Evolutionary conservation across 2,113 vertebrate genomes (phyloP).

Genomic region (Myiopsitta monachus): DNA sequence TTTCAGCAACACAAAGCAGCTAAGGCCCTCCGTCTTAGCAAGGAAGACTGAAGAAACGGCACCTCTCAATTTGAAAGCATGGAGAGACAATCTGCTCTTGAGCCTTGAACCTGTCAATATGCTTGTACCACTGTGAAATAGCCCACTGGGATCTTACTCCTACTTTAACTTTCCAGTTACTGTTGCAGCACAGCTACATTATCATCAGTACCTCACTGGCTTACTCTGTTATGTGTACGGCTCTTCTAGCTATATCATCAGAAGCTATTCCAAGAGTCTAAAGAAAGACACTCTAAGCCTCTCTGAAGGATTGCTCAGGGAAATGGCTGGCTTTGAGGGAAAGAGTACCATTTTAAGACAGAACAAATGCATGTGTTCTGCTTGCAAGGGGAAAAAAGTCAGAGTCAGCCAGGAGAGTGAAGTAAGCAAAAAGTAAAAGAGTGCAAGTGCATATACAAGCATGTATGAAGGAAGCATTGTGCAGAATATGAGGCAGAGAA

Average conservation of each 20-base stretch:
- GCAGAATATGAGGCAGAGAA: not conserved
- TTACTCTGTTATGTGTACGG: not conserved
- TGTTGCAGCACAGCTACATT: not conserved
- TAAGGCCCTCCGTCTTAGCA: not conserved
- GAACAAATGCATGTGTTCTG: not conserved
- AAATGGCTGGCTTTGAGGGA: not conserved
- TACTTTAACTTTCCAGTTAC: not conserved
- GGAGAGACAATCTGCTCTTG: not conserved
- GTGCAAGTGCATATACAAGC: not conserved
- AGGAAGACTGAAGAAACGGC: not conserved
- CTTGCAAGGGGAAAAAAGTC: not conserved
- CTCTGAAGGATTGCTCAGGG: not conserved
- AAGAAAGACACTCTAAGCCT: not conserved
- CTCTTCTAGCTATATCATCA: not conserved
- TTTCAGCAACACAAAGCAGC: not conserved
- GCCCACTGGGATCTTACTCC: not conserved
- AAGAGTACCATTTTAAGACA: not conserved
- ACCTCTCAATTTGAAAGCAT: not conserved
- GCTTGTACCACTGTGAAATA: not conserved
- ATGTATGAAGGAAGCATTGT: not conserved
- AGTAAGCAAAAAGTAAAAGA: not conserved
- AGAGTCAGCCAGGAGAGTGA: not conserved
- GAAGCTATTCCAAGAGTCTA: not conserved
- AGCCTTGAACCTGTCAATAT: not conserved
- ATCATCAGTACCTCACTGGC: not conserved